A percentile compares a stretch with the other conserved stretches of the same genome.
Evolutionary conservation across 2,888 invertebrate species (phyloP).

Genomic region (Brachyptera putata): DNA sequence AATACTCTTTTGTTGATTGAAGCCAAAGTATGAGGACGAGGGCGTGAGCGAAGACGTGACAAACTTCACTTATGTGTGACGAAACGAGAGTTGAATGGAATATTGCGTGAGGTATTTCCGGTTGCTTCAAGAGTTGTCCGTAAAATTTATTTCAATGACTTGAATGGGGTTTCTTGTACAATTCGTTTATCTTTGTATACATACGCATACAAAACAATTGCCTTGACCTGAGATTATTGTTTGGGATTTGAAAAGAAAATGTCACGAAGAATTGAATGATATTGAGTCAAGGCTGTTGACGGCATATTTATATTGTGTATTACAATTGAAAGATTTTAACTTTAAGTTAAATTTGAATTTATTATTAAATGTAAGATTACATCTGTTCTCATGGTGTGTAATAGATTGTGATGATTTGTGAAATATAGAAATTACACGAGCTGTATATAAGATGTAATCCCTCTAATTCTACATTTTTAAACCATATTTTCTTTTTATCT

Average conservation of each 20-base stretch:
- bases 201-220: not conserved
- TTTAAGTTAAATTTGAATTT: no score
- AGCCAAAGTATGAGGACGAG: not conserved
- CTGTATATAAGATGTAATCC: no score
- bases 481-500: no score
- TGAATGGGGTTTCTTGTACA: not conserved
- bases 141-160: not conserved
- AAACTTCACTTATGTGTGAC: not conserved
- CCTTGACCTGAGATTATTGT: constrained; percentile 5
- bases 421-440: no score
- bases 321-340: no score
- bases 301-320: no score
- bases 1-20: constrained; percentile 6
- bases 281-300: no score
- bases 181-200: not conserved
- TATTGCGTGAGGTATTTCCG: constrained; percentile 8
- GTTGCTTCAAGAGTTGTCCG: not conserved
- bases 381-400: no score
- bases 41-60: not conserved
- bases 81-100: constrained; percentile 1
- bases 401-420: no score
- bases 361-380: no score
- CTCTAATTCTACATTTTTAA: no score
- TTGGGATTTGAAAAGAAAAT: not conserved
- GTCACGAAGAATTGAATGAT: no score